Evolutionary conservation across 2,113 vertebrate genomes (phyloP).

Genomic region (Pithys albifrons): DNA sequence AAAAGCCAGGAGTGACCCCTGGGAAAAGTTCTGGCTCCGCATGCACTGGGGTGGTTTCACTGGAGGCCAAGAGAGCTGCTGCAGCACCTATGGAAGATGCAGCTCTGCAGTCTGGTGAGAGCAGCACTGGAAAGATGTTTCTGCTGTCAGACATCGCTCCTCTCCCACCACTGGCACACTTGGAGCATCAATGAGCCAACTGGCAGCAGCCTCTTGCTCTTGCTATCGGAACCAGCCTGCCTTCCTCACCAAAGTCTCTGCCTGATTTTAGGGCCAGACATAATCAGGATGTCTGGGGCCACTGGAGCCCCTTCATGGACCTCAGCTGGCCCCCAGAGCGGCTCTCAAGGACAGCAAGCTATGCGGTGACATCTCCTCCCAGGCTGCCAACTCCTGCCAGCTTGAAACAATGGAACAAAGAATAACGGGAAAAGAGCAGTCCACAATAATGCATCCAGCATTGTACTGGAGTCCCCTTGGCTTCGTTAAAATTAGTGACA

Average conservation of each 20-base stretch:
- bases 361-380: background rate
- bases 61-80: background rate
- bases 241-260: background rate
- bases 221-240: background rate
- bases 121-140: background rate
- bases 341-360: background rate
- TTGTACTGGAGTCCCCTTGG: background rate
- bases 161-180: background rate
- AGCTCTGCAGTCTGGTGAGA: background rate
- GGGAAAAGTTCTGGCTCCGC: background rate
- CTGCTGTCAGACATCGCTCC: background rate
- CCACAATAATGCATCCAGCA: background rate
- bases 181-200: background rate
- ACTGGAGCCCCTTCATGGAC: background rate
- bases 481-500: background rate
- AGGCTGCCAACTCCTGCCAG: background rate
- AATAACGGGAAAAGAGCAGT: background rate
- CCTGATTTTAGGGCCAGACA: background rate
- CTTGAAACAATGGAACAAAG: background rate
- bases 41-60: background rate
- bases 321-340: fast-evolving
- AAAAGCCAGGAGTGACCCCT: background rate
- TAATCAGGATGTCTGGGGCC: background rate
- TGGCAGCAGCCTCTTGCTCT: background rate
- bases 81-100: background rate